A percentile compares a stretch with the other conserved stretches of the same genome.
Conservation (phyloP, 2,113 vertebrate genomes). For the Tautogolabrus adspersus region DNA sequence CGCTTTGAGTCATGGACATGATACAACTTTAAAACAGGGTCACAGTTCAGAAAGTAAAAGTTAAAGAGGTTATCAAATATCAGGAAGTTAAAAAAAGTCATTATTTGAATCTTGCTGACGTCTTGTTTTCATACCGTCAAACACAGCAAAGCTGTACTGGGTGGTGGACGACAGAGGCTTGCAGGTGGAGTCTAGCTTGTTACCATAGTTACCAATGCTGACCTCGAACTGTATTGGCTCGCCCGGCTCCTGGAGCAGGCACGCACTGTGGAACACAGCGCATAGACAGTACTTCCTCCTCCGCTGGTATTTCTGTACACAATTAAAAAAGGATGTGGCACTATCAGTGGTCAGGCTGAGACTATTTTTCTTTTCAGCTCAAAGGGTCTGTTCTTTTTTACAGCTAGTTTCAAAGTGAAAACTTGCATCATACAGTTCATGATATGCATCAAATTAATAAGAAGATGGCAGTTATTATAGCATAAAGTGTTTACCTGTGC, state of each 20-base stretch:
- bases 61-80: neutral
- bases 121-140: conserved; percentile 87
- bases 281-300: conserved; percentile 92
- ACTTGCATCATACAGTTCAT: too few species aligned
- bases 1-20: neutral
- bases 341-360: neutral
- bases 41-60: neutral
- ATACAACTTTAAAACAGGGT: neutral
- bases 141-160: conserved; percentile 92
- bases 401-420: neutral
- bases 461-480: neutral
- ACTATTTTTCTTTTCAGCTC: neutral
- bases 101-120: too few species aligned
- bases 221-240: conserved; percentile 98
- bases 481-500: conserved; percentile 86
- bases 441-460: neutral
- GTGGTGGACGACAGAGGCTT: conserved; percentile 96
- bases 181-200: conserved; percentile 96
- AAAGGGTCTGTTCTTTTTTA: neutral
- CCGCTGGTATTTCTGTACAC: conserved; percentile 92
- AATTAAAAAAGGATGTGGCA: conserved; percentile 5
- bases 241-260: conserved; percentile 93
- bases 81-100: too few species aligned
- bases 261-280: conserved; percentile 94
- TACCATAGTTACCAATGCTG: conserved; percentile 98